Evolutionary conservation across 2,797 vertebrate genomes (phyloP).

Genomic region (Ctenosaura bakeri): DNA sequence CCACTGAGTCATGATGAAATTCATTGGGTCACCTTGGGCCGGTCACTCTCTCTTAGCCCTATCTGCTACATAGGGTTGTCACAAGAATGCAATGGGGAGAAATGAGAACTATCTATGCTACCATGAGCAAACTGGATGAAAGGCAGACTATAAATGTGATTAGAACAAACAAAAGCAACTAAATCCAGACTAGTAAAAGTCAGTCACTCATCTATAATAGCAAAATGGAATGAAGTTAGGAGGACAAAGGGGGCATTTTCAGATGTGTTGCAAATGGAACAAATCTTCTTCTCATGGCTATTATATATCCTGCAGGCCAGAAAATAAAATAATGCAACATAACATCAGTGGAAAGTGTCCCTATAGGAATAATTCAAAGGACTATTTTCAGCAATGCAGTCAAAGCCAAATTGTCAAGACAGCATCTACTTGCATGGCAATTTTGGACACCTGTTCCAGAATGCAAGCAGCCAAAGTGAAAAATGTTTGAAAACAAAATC

Average conservation of each 20-base stretch:
- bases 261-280: slow-evolving; percentile 49
- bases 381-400: slow-evolving; percentile 38
- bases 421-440: slow-evolving; percentile 10
- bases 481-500: slow-evolving; percentile 21
- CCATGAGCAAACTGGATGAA: background rate
- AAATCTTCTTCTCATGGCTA: slow-evolving; percentile 65
- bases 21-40: background rate
- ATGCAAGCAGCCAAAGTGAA: background rate
- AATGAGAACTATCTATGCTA: background rate
- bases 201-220: slow-evolving; percentile 67
- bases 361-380: slow-evolving; percentile 2
- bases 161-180: background rate
- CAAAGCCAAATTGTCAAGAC: background rate
- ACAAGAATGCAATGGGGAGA: background rate
- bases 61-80: background rate
- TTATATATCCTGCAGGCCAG: slow-evolving; percentile 60
- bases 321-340: slow-evolving; percentile 38
- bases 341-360: slow-evolving; percentile 31
- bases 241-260: slow-evolving; percentile 67
- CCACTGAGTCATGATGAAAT: background rate
- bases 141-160: background rate
- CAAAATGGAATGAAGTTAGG: slow-evolving; percentile 52
- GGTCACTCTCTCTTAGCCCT: background rate
- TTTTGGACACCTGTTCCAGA: slow-evolving; percentile 6
- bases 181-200: slow-evolving; percentile 52